A percentile compares a stretch with the other conserved stretches of the same genome.
Conservation (phyloP, 1,140 invertebrate species). For the Drosophila obscura region DNA sequence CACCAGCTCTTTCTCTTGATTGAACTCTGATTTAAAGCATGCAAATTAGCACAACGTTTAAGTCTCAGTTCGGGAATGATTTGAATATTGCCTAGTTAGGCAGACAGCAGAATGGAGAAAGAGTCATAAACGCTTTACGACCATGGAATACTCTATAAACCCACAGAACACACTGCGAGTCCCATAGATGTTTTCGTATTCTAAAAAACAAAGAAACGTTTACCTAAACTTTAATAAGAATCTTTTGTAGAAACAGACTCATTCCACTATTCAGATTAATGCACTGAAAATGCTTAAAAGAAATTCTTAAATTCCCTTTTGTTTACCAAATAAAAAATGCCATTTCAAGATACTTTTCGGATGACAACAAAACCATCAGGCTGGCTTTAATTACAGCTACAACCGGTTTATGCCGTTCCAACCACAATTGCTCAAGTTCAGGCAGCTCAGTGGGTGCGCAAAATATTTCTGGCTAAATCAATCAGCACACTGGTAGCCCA, state of each 20-base stretch:
- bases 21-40: constrained; percentile 28
- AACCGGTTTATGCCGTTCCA: constrained; percentile 72
- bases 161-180: not conserved
- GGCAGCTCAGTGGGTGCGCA: constrained; percentile 27
- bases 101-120: not conserved
- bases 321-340: constrained; percentile 1
- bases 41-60: constrained; percentile 32
- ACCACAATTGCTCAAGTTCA: constrained; percentile 48
- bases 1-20: constrained; percentile 22
- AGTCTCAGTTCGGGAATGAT: constrained; percentile 20
- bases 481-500: constrained; percentile 57
- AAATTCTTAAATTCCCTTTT: constrained; percentile 9
- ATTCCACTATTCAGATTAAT: too few species aligned
- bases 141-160: not conserved
- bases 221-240: too few species aligned
- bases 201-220: not conserved
- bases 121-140: not conserved
- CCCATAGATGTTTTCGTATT: too few species aligned
- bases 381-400: constrained; percentile 56
- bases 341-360: not conserved
- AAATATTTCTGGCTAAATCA: constrained; percentile 55
- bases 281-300: not conserved
- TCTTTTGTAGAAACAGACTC: too few species aligned
- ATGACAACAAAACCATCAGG: constrained; percentile 34
- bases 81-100: constrained; percentile 36